A percentile compares a stretch with the other conserved stretches of the same genome.
These are phyloP conservation scores for Heterodera filipjevi DNA, from an alignment of 2,888 invertebrate species.

Conservation along the genomic window DNA sequence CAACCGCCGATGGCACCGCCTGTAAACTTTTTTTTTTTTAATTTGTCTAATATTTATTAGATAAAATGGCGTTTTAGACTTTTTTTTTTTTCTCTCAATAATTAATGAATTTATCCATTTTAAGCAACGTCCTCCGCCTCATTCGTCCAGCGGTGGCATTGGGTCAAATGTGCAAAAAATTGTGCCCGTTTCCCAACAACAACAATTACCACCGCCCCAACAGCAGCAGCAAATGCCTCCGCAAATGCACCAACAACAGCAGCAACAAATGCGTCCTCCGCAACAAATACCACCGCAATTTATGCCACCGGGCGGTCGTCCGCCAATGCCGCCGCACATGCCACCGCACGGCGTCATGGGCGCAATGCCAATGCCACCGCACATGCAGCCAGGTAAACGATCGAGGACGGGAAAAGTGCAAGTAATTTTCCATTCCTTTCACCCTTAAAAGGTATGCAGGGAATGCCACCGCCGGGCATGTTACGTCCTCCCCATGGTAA, in stretches of 20 bases:
- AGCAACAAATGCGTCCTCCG: background rate
- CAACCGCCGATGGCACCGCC: conserved; percentile 25
- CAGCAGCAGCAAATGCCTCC: background rate
- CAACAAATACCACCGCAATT: conserved; percentile 32
- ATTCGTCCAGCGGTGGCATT: conserved; percentile 7
- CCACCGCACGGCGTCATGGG: conserved; percentile 7
- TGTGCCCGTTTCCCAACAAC: conserved; percentile 28
- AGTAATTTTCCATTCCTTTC: background rate
- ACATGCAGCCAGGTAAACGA: background rate
- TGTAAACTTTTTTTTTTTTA: background rate
- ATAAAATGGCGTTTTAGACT: too few species aligned
- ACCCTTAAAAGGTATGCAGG: background rate
- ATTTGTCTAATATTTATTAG: background rate
- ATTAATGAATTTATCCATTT: background rate
- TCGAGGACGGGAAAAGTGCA: background rate
- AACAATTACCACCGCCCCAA: conserved; percentile 5
- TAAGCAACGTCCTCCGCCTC: conserved; percentile 9
- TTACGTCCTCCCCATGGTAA: conserved; percentile 36
- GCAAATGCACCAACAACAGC: background rate
- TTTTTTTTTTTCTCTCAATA: background rate
- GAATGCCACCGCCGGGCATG: conserved; percentile 34
- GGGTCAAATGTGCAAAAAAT: conserved; percentile 32
- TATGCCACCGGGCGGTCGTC: conserved; percentile 22
- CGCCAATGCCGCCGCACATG: conserved; percentile 26
- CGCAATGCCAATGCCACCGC: background rate